Base-by-base conservation (phyloP, 2,113 vertebrate species). In the Vidua chalybeata region DNA sequence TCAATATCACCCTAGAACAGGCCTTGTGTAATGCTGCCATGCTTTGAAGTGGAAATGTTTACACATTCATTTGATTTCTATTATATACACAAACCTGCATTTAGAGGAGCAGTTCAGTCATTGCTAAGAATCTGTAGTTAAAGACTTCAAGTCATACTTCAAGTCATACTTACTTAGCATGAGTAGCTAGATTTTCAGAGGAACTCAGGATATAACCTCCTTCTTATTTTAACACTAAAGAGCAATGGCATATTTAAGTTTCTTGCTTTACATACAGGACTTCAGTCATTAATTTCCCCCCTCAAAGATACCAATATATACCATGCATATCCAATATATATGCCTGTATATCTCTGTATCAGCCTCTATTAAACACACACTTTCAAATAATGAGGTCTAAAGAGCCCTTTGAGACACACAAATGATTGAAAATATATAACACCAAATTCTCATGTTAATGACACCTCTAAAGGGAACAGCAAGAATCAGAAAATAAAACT, bases 401-500 rank as follows among this genome's bases (percentile, higher is more conserved):
- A 74, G 63, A 96, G 77, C 63, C 83, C 68, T 95, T 30, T 17
- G 46, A 94, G 73, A 45, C 90, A 73, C 21, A 52, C 8, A 92
- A 93, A 83, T 89, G 14, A 93, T 92, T 95, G 94, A 92, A 96
- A 96, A 87, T 87, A 87, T 26, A 62, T 81, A 91, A 93, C 81
- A 84, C 52, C 55, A 82, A 88, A 93, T 77, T 97, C 73, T 93
- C 18, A 54, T 49, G 48, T 92, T 97, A 96, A 85, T 2, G 8
- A 79, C 54, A 59, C 4, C 67, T 97, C 59, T 87, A 75, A 96
- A 86, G 89, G 37, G 39, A 96, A 28, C n/a, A 63, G 75, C 41
- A 58, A 87, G 74, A 95, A 71, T 56, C 82, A 69, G 84, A 97
- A 96, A 96, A 94, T 90, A 96, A 96, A 96, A 84, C 24, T 68